phyloP scores from a whole-genome alignment of 2,797 vertebrate species.

The Silurus aristotelis region DNA sequence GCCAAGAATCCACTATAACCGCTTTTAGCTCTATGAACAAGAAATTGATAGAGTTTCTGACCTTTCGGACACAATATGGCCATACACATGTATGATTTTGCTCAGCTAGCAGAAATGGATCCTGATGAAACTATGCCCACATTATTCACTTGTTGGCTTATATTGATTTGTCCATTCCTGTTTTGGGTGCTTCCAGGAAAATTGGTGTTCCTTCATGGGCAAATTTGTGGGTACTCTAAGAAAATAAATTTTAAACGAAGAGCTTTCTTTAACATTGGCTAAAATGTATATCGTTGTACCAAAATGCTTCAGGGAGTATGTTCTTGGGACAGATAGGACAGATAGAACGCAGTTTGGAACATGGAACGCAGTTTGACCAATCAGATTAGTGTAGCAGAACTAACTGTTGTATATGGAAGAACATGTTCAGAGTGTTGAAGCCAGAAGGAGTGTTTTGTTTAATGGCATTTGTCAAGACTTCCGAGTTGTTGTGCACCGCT shows the following conservation, averaged over 20 bases:
- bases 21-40: neutral
- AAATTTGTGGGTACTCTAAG: no score
- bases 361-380: neutral
- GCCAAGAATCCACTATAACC: neutral
- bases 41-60: neutral
- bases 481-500: neutral
- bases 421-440: neutral
- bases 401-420: neutral
- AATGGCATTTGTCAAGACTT: neutral
- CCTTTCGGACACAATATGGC: neutral
- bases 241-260: no score
- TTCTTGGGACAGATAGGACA: no score
- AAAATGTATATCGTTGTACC: no score
- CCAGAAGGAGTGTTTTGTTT: neutral
- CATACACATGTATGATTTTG: neutral
- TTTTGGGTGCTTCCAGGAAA: neutral
- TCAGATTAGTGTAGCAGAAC: neutral
- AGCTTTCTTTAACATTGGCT: no score
- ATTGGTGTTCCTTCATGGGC: neutral
- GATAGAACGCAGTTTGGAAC: no score
- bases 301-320: no score
- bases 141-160: neutral
- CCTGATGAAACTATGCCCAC: no score
- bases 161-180: neutral
- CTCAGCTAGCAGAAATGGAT: neutral